phyloP scores from a whole-genome alignment of 2,113 vertebrate species.

The Nannospalax galili region DNA sequence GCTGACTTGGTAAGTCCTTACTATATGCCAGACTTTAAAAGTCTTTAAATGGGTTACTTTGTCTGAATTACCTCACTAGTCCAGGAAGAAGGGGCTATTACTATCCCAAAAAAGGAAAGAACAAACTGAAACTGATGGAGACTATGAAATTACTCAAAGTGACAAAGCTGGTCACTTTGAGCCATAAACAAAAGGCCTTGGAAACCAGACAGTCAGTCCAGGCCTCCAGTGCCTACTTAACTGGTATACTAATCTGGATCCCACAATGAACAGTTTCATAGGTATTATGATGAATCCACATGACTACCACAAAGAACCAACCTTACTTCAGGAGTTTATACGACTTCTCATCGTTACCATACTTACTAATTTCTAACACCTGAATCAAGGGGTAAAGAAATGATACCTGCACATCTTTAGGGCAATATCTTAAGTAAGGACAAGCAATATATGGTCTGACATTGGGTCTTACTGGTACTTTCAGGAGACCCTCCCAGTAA shows the following conservation, averaged over 20 bases:
- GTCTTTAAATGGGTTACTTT: neutral
- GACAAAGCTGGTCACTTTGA: neutral
- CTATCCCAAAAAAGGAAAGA: neutral
- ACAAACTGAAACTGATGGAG: neutral
- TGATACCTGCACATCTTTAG: neutral
- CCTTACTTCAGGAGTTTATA: neutral
- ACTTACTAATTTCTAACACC: neutral
- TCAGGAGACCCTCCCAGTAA: fast-evolving
- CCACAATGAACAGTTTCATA: neutral
- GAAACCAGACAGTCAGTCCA: neutral
- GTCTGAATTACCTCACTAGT: neutral
- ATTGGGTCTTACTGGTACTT: neutral
- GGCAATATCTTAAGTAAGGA: neutral
- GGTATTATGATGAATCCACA: neutral
- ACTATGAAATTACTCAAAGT: neutral
- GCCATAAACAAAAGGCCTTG: too few relatives aligned
- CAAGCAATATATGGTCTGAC: neutral
- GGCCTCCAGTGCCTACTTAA: neutral
- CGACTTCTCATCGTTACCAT: neutral
- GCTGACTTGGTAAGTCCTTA: neutral
- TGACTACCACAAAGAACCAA: neutral
- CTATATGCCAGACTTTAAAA: neutral
- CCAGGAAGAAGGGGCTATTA: neutral
- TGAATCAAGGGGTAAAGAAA: neutral
- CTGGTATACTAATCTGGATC: neutral